Percentiles rank a stretch among this genome's conserved stretches.
Evolutionary conservation across 2,888 invertebrate genomes (phyloP).

Genomic region (Limnephilus lunatus): DNA sequence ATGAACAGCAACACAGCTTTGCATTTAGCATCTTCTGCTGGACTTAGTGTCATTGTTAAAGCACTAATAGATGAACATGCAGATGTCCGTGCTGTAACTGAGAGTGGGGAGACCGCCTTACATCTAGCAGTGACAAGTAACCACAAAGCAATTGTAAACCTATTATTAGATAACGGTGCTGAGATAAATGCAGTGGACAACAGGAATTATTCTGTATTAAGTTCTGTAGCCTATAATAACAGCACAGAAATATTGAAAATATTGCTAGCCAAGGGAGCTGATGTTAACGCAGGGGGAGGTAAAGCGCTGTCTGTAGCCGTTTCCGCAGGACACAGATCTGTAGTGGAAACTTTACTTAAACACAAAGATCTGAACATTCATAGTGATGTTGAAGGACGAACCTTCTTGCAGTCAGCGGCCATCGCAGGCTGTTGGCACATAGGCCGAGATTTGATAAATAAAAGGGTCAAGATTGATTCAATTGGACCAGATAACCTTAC

Average conservation of each 20-base stretch:
- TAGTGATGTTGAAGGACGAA: not conserved
- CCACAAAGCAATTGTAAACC: not conserved
- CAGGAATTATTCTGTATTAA: not conserved
- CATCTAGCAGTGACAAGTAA: constrained; percentile 5
- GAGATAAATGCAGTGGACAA: not conserved
- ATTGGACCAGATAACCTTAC: not conserved
- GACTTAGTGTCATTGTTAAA: not conserved
- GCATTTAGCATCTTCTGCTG: not conserved
- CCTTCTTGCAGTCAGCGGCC: not conserved
- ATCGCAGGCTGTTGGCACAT: not conserved
- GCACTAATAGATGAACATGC: not conserved
- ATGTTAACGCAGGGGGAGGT: not conserved
- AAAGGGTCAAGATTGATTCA: not conserved
- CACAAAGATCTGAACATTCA: not conserved
- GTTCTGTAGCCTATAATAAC: not conserved
- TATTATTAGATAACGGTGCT: too few species aligned
- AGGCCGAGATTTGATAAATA: not conserved
- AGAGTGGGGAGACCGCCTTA: not conserved
- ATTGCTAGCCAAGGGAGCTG: not conserved
- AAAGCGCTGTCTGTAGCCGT: not conserved
- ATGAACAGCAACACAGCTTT: not conserved
- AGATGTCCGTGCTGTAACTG: not conserved
- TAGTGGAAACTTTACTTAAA: not conserved
- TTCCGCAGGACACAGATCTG: not conserved
- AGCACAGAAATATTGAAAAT: not conserved